Percentiles rank a stretch among this genome's conserved stretches.
Conservation (phyloP, 37 sponge, comb jelly and placozoan genomes). For the Haliclona indistincta region DNA sequence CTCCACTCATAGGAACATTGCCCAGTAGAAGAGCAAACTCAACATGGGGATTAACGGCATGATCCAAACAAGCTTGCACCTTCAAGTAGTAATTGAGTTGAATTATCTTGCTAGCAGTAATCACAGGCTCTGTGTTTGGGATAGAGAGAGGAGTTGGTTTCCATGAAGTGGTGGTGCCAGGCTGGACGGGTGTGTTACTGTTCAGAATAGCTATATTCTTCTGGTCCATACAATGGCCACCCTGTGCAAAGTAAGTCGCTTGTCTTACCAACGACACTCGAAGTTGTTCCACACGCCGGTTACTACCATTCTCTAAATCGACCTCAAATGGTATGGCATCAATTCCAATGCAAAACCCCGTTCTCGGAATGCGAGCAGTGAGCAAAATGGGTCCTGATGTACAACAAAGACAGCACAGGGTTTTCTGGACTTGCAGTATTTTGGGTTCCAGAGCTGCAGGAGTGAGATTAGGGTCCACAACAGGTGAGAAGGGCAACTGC, state of each 20-base stretch:
- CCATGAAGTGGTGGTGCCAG: not conserved
- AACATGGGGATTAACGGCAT: conserved; percentile 13
- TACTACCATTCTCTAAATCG: conserved; percentile 34
- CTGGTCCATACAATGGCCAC: not conserved
- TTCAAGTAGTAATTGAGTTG: conserved; percentile 9
- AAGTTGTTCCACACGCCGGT: conserved; percentile 16
- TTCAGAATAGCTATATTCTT: not conserved
- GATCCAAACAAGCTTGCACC: conserved; percentile 15
- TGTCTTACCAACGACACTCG: conserved; percentile 16
- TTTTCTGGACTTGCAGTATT: conserved; percentile 34
- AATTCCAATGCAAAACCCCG: conserved; percentile 51
- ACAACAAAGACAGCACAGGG: conserved; percentile 69
- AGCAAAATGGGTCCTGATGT: conserved; percentile 51
- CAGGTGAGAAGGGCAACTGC: conserved; percentile 33
- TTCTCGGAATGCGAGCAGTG: conserved; percentile 31
- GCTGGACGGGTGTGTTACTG: not conserved
- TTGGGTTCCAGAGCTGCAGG: conserved; percentile 12
- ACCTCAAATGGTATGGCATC: conserved; percentile 32
- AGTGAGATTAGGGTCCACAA: conserved; percentile 45
- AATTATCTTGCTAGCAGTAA: conserved; percentile 19
- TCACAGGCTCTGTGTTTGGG: conserved; percentile 15
- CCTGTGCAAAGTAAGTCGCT: conserved; percentile 37
- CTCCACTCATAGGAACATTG: conserved; percentile 16
- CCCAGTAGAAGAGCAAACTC: conserved; percentile 27
- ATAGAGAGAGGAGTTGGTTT: conserved; percentile 14